Percentiles rank a stretch among this genome's conserved stretches.
Conservation (phyloP, 2,113 vertebrate species). For the Lasiurus borealis region DNA sequence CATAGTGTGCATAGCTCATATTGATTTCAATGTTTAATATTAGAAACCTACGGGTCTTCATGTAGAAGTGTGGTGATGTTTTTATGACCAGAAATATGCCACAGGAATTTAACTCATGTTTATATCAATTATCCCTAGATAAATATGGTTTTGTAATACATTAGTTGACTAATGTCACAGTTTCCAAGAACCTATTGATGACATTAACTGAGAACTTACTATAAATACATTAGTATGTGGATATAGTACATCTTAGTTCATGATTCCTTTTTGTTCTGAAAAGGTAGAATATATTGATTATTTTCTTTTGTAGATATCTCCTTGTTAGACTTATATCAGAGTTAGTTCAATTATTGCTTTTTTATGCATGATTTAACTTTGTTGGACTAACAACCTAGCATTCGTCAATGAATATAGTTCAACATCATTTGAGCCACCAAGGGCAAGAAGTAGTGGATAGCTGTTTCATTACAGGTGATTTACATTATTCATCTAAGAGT, state of each 20-base stretch:
- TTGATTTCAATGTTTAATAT: background rate
- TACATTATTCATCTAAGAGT: conserved; percentile 49
- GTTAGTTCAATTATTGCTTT: background rate
- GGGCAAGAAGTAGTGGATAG: background rate
- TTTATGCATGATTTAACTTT: background rate
- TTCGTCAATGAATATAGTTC: background rate
- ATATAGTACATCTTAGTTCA: background rate
- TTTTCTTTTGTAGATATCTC: background rate
- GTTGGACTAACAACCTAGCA: background rate
- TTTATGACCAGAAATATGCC: background rate
- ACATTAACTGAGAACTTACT: background rate
- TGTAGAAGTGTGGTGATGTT: background rate
- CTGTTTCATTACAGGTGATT: background rate
- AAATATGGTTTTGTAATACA: background rate
- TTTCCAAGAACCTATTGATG: background rate
- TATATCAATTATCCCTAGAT: background rate
- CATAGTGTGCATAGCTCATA: background rate
- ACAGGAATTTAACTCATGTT: background rate
- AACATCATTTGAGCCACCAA: background rate
- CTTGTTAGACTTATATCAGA: background rate
- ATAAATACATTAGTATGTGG: background rate
- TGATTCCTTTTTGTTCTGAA: background rate
- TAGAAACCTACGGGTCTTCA: background rate
- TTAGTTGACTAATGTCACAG: background rate
- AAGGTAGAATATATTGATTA: background rate